Percentiles rank a stretch among this genome's conserved stretches.
Evolutionary conservation across 2,888 invertebrate genomes (phyloP).

Genomic region (Scaptomyza reducta): DNA sequence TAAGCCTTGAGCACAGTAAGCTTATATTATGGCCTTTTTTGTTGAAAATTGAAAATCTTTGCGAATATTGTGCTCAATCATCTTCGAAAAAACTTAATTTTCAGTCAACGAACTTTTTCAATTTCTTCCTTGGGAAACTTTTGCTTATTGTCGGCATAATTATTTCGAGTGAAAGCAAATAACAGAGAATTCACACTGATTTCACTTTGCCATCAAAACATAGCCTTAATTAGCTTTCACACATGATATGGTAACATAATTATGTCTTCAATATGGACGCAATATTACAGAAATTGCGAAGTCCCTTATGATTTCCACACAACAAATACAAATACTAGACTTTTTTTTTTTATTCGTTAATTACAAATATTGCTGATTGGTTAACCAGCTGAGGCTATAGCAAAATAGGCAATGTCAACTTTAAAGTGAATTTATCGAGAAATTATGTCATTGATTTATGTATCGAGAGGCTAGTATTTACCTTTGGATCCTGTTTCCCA

Average conservation of each 20-base stretch:
- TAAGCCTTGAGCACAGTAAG: neutral
- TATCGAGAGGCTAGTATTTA: neutral
- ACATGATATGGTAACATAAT: slow-evolving; percentile 63
- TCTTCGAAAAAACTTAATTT: neutral
- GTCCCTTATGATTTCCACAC: neutral
- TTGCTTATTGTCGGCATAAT: neutral
- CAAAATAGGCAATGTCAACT: no score
- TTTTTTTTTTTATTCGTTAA: neutral
- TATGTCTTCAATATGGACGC: slow-evolving; percentile 49
- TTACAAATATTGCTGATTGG: neutral
- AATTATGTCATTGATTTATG: neutral
- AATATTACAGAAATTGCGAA: slow-evolving; percentile 9
- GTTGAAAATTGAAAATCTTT: neutral
- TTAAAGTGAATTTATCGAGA: no score
- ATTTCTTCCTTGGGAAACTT: neutral
- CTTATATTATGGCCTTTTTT: neutral
- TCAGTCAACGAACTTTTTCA: neutral
- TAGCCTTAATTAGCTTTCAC: slow-evolving; percentile 44
- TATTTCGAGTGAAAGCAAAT: neutral
- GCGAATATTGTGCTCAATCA: neutral
- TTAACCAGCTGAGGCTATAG: no score
- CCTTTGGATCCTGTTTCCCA: neutral
- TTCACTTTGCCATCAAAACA: neutral
- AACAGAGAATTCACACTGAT: neutral
- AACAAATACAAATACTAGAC: neutral